These are phyloP conservation scores for Eulemur albifrons DNA, from an alignment of 2,797 vertebrate genomes.

Conservation along the genomic window DNA sequence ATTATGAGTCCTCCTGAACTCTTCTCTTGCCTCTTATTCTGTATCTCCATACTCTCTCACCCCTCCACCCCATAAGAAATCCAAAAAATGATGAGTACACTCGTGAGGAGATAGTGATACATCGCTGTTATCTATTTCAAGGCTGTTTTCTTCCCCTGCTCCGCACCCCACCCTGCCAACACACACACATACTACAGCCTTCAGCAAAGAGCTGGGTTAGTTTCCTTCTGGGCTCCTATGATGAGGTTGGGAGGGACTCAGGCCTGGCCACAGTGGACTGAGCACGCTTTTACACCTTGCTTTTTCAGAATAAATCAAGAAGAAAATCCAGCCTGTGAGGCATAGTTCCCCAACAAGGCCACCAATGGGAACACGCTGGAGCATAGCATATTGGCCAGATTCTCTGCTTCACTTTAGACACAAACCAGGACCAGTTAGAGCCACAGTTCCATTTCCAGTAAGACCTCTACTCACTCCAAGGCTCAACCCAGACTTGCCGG, in stretches of 20 bases:
- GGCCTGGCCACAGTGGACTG: not conserved
- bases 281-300: not conserved
- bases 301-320: not conserved
- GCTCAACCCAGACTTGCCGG: not conserved
- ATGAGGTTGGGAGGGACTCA: not conserved
- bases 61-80: not conserved
- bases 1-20: not conserved
- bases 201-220: not conserved
- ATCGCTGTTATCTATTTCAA: not conserved
- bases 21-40: not conserved
- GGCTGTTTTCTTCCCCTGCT: not conserved
- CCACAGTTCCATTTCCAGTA: not conserved
- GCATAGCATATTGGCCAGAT: no score
- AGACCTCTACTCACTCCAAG: not conserved
- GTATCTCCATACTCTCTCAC: not conserved
- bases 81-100: not conserved
- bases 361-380: not conserved
- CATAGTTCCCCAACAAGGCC: not conserved
- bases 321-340: not conserved
- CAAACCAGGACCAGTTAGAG: not conserved
- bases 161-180: not conserved
- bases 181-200: not conserved
- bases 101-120: not conserved
- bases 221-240: not conserved
- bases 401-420: not conserved